phyloP scores from a whole-genome alignment of 2,113 vertebrate species.

The Clarias batrachus region DNA sequence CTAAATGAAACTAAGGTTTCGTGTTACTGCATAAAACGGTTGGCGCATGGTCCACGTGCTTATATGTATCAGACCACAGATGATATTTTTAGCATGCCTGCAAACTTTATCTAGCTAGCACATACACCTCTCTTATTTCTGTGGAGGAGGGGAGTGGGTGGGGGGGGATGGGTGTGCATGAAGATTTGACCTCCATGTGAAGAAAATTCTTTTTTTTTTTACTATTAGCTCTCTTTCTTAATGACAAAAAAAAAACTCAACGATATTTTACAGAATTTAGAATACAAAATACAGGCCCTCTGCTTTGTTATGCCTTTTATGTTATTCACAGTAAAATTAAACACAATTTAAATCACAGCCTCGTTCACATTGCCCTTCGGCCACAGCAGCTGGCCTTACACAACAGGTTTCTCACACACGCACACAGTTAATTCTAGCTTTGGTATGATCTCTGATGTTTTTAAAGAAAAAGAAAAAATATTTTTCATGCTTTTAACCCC shows the following conservation, averaged over 20 bases:
- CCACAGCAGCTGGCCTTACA: slow-evolving; percentile 13
- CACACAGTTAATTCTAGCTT: slow-evolving; percentile 21
- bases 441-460: neutral
- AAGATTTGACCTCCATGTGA: neutral
- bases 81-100: slow-evolving; percentile 56
- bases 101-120: slow-evolving; percentile 34
- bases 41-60: slow-evolving; percentile 27
- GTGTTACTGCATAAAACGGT: slow-evolving; percentile 44
- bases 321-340: neutral
- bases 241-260: neutral
- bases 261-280: neutral
- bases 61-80: slow-evolving; percentile 45
- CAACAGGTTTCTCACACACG: slow-evolving; percentile 31
- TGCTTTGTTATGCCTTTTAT: neutral
- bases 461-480: neutral
- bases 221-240: neutral
- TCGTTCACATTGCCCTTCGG: slow-evolving; percentile 21
- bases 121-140: slow-evolving; percentile 39
- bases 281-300: neutral
- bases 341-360: slow-evolving; percentile 2
- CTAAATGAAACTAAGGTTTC: slow-evolving; percentile 31
- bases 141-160: neutral
- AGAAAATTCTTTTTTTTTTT: neutral
- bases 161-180: neutral
- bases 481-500: neutral